Base-by-base conservation (phyloP, 2,113 vertebrate genomes). In the Trogon surrucura region DNA sequence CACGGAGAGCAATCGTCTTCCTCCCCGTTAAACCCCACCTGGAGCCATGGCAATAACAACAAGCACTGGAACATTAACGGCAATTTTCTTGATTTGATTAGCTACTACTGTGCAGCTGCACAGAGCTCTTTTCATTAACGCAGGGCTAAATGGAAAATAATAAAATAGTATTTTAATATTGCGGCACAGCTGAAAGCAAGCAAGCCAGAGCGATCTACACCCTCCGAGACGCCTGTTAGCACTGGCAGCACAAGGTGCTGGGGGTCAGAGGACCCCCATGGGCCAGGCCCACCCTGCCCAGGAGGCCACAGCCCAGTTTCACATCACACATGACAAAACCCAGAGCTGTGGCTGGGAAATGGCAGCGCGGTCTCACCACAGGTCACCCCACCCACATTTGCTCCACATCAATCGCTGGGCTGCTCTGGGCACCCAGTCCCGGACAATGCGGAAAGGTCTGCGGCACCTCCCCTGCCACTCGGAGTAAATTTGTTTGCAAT, bases 11-110 rank as follows among this genome's bases (percentile, higher is more conserved):
- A 92, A 88, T 57, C 80, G 54, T 73, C 91, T 66, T 84, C 67
- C 74, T 60, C 27, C 30, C 62, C 34, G 41, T 34, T 69, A 60
- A 87, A 83, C 84, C 77, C 94, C 93, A 93, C 91, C 93, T 86
- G 82, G 88, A 95, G 62, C 93, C 73, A 67, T 13, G 21, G 93
- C 91, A 89, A 80, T 85, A 91, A 75, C 30, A 85, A 74, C 86
- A 86, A 92, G 30, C 11, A 48, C 57, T 34, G 69, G 67, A 77
- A 91, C 93, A 80, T 88, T 94, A 96, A 93, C 25, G 27, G 91
- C 91, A 96, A 95, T 96, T 97, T 95, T 78, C 85, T 92, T 92
- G 87, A 95, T 97, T 91, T 93, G 93, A 97, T 96, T 95, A 97
- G 96, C 93, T 92, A 34, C 95, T 61, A 81, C 87, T 91, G 44